Evolutionary conservation across 2,113 vertebrate genomes (phyloP), one percentile per base, ranked within the genome.

Genomic region (Mormoops blainvillei): DNA sequence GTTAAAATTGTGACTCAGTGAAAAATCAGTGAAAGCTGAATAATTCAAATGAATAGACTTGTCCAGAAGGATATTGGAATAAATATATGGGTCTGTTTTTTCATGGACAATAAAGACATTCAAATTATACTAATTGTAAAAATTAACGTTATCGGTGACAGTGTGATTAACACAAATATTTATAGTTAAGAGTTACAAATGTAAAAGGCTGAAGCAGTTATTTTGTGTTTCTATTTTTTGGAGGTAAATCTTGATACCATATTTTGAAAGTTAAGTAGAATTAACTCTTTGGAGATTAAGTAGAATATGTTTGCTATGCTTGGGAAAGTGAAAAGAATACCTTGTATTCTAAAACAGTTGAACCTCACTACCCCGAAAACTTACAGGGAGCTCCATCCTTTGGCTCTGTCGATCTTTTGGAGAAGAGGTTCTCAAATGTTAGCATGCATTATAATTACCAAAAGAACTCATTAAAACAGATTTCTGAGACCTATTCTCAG

Each of bases 221-320:
- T 48, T 96, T 92, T 83, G 36, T 43, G 28, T 45, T 93, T 41
- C 50, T 14, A 31, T 63, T 63, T 63, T 61, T 31, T 3, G 5
- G 71, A 26, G 12, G 12, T 82, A 71, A 65, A 73, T 71, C 31
- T 87, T 94, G 14, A 77, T 74, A 92, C 76, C 24, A 13, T 78
- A 56, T 90, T 95, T 90, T 91, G 18, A 87, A 95, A 91, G 15
- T 89, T 74, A 89, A 67, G 78, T 95, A 61, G 86, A 90, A 90
- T 61, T 52, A 77, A 92, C 5, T 70, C 41, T 74, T 90, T 74
- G 58, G 16, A 81, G n/a, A 76, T 54, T 54, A 80, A 36, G 36
- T 28, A 68, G 24, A 93, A 24, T 90, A 43, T 93, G 56, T 87
- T 83, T 90, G 24, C 36, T 33, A 3, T 94, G 11, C 8, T 87